Evolutionary conservation across 2,888 invertebrate genomes (phyloP), one percentile per base, ranked within the genome.

Genomic region (Argynnis bischoffii): DNA sequence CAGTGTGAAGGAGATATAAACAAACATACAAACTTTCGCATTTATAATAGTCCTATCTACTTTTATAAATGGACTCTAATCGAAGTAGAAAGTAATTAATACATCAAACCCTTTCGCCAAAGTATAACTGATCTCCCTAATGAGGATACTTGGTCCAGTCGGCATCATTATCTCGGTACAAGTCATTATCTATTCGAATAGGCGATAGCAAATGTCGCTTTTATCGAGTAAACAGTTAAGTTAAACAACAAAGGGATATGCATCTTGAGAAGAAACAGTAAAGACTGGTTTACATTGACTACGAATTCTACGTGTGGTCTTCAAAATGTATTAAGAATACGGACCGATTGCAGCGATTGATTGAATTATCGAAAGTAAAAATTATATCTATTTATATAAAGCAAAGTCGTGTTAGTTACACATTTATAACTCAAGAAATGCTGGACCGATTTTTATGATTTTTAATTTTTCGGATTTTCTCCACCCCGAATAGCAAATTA

Each of bases 101-200:
- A 65, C 56, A 69, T 69, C 51, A 68, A 64, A 68, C 55, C 61
- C 63, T 65, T 57, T 59, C 64, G 60, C 59, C 55, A 64, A 60
- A 67, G 48, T 65, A 66, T 64, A 57, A 50, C 61, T 60, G 61
- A 79, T 82, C 78, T 79, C 73, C 63, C 78, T 84, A 85, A 85
- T 82, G 81, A 82, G 81, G 74, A 78, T 76, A 73, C 72, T 70
- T 74, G 69, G 73, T 75, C 76, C 71, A 68, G 65, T 73, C 77
- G 77, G 76, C 78, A 76, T 81, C 82, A 83, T 83, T 84, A 81
- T 81, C 79, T 81, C 79, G 67, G 76, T 70, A 77, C 79, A 77
- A 71, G 69, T 64, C 77, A 75, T 79, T 83, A 84, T 82, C 83
- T 81, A 79, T 79, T 79, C 77, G 77, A 76, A 72, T 69, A 75